Evolutionary conservation across 2,888 invertebrate species (phyloP).

Genomic region (Pedicia rivosa): DNA sequence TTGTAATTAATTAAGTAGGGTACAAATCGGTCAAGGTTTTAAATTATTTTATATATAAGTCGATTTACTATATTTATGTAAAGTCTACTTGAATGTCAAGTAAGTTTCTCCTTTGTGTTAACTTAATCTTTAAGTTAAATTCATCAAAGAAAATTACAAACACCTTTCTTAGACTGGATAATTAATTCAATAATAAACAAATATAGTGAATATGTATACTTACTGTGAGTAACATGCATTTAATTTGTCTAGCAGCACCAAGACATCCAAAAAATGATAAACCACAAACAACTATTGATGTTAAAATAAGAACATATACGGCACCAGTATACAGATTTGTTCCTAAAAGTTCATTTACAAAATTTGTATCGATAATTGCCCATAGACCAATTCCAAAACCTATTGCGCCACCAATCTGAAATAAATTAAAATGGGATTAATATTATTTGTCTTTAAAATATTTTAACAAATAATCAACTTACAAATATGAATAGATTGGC

Average conservation of each 20-base stretch:
- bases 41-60: too few relatives aligned
- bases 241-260: slow-evolving; percentile 86
- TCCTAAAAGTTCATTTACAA: slow-evolving; percentile 69
- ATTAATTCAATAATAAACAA: not conserved
- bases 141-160: too few relatives aligned
- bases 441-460: not conserved
- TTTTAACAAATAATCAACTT: slow-evolving; percentile 33
- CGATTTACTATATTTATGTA: too few relatives aligned
- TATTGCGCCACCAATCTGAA: slow-evolving; percentile 59
- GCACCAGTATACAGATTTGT: slow-evolving; percentile 78
- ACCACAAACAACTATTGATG: slow-evolving; percentile 64
- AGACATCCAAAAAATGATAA: slow-evolving; percentile 83
- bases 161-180: not conserved
- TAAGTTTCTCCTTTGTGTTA: too few relatives aligned
- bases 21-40: too few relatives aligned
- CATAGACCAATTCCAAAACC: slow-evolving; percentile 69
- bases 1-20: too few relatives aligned
- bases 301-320: slow-evolving; percentile 66
- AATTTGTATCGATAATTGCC: slow-evolving; percentile 70
- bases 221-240: slow-evolving; percentile 84
- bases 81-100: too few relatives aligned
- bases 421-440: slow-evolving; percentile 1
- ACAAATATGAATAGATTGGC: slow-evolving; percentile 76
- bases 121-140: too few relatives aligned
- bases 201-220: too few relatives aligned